phyloP scores from a whole-genome alignment of 2,888 invertebrate genomes.

The Pocota personata region DNA sequence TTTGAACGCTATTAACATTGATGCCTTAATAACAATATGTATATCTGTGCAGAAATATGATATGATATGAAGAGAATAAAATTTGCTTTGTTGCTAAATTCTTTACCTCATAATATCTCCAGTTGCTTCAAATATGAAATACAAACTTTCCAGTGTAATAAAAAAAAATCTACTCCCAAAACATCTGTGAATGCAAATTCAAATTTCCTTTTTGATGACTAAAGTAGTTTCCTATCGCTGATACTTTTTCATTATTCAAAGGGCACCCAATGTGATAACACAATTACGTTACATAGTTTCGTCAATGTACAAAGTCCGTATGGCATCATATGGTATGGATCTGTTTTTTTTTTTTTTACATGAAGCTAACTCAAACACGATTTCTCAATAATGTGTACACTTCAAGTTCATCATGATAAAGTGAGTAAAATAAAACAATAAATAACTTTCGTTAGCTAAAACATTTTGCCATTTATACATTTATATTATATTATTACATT shows the following conservation, averaged over 20 bases:
- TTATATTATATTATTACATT: not conserved
- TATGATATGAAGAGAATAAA: no score
- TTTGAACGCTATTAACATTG: no score
- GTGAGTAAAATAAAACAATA: not conserved
- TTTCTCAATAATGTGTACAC: not conserved
- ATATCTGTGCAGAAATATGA: no score
- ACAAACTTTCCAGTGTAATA: not conserved
- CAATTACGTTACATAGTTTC: not conserved
- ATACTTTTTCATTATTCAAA: not conserved
- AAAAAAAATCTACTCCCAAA: not conserved
- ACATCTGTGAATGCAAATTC: not conserved
- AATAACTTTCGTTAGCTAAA: not conserved
- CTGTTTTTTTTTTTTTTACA: not conserved
- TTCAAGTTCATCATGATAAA: not conserved
- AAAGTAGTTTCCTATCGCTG: not conserved
- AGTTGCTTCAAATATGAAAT: no score
- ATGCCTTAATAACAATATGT: no score
- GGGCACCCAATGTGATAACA: not conserved
- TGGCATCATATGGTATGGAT: not conserved
- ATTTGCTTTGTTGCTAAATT: not conserved
- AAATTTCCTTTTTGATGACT: not conserved
- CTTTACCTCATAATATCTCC: not conserved
- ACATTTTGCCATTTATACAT: constrained; percentile 16
- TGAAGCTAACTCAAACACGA: not conserved
- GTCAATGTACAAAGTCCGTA: not conserved